These are phyloP conservation scores for Caenorhabditis sp. DNA, from an alignment of 2,888 invertebrate genomes.

Conservation along the genomic window DNA sequence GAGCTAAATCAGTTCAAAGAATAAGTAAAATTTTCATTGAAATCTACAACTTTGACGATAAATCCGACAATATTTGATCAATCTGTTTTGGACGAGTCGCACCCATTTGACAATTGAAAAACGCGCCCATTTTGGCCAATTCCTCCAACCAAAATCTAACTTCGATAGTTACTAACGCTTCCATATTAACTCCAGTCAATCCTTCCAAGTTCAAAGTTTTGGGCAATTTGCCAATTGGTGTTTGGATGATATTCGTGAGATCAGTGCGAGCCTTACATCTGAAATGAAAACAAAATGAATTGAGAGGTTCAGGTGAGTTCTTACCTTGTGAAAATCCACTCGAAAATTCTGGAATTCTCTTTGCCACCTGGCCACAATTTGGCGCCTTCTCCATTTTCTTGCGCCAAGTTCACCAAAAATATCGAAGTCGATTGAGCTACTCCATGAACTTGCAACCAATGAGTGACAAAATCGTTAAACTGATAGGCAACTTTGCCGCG, in stretches of 20 bases:
- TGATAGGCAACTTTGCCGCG: neutral
- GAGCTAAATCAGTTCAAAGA: no score
- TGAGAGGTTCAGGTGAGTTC: no score
- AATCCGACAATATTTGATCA: neutral
- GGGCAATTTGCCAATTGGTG: neutral
- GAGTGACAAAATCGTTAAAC: neutral
- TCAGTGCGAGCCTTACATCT: neutral
- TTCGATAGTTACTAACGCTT: neutral
- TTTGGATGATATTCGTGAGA: neutral
- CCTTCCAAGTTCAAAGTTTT: neutral
- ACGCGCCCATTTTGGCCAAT: neutral
- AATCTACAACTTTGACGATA: neutral
- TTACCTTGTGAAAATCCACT: neutral
- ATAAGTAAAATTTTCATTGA: no score
- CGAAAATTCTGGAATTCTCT: neutral
- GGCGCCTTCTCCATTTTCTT: neutral
- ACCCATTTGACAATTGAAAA: neutral
- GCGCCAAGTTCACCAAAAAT: neutral
- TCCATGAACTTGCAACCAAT: neutral
- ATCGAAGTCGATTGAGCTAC: neutral
- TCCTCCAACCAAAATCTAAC: neutral
- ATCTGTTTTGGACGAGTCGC: neutral
- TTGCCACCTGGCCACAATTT: neutral
- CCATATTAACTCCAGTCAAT: neutral
- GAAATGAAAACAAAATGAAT: no score